phyloP scores from a whole-genome alignment of 2,113 vertebrate genomes.

The Chaetodon trifascialis region DNA sequence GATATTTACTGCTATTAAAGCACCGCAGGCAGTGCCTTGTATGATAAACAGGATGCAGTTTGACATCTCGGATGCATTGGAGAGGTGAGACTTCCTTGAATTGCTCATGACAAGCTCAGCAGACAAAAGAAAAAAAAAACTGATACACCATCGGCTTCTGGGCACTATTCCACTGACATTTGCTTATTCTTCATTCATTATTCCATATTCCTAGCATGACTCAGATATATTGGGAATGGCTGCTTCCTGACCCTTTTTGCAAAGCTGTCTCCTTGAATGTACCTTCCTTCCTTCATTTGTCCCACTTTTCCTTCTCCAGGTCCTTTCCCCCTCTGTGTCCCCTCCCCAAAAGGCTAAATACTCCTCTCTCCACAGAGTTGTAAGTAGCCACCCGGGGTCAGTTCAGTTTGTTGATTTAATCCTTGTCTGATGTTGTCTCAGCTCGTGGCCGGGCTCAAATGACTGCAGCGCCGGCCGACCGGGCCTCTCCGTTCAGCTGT shows the following conservation, averaged over 20 bases:
- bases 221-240: conserved; percentile 24
- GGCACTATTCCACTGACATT: neutral
- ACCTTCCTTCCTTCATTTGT: conserved; percentile 35
- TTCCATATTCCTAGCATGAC: conserved; percentile 14
- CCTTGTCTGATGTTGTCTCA: conserved; percentile 81
- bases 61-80: neutral
- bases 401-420: conserved; percentile 79
- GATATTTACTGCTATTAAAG: neutral
- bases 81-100: conserved; percentile 21
- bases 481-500: conserved; percentile 52
- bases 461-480: conserved; percentile 42
- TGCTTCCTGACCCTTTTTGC: conserved; percentile 9
- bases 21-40: neutral
- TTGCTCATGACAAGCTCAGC: conserved; percentile 13
- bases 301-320: neutral
- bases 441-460: conserved; percentile 65
- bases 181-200: conserved; percentile 36
- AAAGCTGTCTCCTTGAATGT: conserved; percentile 9
- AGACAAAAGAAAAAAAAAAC: neutral
- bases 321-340: neutral
- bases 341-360: conserved; percentile 38
- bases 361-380: conserved; percentile 56
- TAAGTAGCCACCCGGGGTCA: conserved; percentile 71
- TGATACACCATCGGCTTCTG: neutral
- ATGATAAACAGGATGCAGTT: neutral